phyloP scores from a whole-genome alignment of 2,888 invertebrate genomes.

The Lutraria lutraria region DNA sequence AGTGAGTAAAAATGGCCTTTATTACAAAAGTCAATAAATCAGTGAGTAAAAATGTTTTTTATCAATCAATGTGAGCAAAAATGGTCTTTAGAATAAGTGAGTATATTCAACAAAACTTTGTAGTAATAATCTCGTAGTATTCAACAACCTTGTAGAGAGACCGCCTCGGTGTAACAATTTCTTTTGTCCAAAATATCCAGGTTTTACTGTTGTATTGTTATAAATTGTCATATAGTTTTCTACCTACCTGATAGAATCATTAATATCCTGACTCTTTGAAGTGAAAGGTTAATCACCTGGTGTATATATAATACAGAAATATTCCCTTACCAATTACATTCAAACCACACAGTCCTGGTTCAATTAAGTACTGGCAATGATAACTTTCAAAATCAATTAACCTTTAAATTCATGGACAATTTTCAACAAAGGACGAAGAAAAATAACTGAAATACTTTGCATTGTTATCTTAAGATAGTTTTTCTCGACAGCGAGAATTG shows the following conservation, averaged over 20 bases:
- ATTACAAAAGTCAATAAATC: no score
- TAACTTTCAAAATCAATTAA: constrained; percentile 27
- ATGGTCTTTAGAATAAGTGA: no score
- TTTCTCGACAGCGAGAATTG: neutral
- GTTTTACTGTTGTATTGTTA: neutral
- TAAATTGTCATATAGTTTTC: neutral
- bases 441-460: constrained; percentile 18
- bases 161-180: no score
- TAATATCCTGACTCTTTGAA: neutral
- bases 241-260: neutral
- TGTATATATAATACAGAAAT: neutral
- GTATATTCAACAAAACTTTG: no score
- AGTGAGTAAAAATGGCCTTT: no score
- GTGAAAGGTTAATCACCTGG: neutral
- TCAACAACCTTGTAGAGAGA: no score
- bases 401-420: constrained; percentile 20
- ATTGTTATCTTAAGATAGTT: neutral
- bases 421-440: neutral
- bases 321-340: neutral
- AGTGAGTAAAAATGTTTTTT: no score
- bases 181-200: no score
- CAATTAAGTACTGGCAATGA: neutral
- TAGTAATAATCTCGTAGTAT: no score
- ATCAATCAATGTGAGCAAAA: no score
- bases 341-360: neutral